A percentile compares a stretch with the other conserved stretches of the same genome.
Evolutionary conservation across 2,888 invertebrate species (phyloP).

Genomic region (Lacanobia wlatinum): DNA sequence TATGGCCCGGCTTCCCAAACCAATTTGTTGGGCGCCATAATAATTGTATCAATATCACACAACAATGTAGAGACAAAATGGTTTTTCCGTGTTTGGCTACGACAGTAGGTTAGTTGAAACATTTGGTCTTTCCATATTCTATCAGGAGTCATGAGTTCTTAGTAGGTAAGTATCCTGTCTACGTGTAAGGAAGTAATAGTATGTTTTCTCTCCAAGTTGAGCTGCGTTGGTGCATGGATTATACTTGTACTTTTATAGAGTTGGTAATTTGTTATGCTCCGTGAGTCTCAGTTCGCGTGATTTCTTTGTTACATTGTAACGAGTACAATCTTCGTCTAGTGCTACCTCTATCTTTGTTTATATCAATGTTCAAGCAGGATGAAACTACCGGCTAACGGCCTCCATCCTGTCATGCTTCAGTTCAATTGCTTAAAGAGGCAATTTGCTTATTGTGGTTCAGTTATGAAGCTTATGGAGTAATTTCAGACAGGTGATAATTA

Average conservation of each 20-base stretch:
- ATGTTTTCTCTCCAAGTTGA: conserved; percentile 52
- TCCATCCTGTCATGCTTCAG: conserved; percentile 35
- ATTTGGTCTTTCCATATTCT: conserved; percentile 5
- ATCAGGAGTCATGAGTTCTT: background rate
- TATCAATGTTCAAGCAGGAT: conserved; percentile 30
- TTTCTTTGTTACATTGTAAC: conserved; percentile 50
- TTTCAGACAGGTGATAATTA: background rate
- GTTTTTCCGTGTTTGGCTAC: background rate
- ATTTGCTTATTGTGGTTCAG: conserved; percentile 21
- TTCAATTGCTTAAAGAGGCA: conserved; percentile 32
- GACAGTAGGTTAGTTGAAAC: conserved; percentile 8
- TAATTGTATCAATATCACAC: conserved; percentile 3
- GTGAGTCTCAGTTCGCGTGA: conserved; percentile 14
- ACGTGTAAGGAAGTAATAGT: conserved; percentile 7
- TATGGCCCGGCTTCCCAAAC: conserved; percentile 7
- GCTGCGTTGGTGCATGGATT: conserved; percentile 32
- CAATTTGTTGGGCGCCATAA: conserved; percentile 9
- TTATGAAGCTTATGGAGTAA: background rate
- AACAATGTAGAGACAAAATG: conserved; percentile 9
- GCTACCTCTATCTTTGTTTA: conserved; percentile 20
- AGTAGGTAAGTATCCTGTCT: background rate
- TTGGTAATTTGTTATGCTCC: conserved; percentile 35
- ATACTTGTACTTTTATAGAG: conserved; percentile 40
- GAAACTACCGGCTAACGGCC: conserved; percentile 10
- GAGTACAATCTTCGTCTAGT: conserved; percentile 12